These are phyloP conservation scores for Crotalus adamanteus DNA, from an alignment of 2,797 vertebrate genomes.

Conservation along the genomic window DNA sequence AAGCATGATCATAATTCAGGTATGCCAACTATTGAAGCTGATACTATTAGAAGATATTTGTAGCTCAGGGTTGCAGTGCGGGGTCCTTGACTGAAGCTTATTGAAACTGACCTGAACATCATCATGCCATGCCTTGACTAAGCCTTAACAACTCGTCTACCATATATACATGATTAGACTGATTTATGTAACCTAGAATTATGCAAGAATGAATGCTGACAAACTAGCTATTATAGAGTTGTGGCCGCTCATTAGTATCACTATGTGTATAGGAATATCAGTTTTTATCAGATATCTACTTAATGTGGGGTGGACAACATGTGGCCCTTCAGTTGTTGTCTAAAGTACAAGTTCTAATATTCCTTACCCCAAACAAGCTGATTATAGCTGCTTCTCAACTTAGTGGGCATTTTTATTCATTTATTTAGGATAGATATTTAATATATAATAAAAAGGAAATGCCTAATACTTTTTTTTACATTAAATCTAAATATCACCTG, in stretches of 20 bases:
- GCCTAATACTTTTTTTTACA: neutral
- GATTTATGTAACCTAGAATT: neutral
- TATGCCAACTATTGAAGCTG: neutral
- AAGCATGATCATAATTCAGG: neutral
- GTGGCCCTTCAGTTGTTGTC: neutral
- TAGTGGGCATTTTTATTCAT: neutral
- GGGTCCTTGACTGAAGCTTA: neutral
- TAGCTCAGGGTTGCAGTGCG: neutral
- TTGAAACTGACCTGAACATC: neutral
- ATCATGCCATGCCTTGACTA: neutral
- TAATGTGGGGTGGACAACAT: neutral
- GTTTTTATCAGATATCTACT: neutral
- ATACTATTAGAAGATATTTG: neutral
- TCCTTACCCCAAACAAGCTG: neutral
- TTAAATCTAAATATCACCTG: neutral
- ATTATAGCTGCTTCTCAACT: neutral
- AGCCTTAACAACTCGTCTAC: neutral
- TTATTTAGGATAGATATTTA: neutral
- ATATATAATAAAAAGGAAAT: neutral
- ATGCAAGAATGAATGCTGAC: neutral
- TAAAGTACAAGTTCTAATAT: neutral
- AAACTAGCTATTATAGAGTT: neutral
- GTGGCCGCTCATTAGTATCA: neutral
- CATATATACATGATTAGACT: neutral
- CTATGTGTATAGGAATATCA: neutral